Conservation (phyloP, 2,888 invertebrate species). For the Plebejus anna region DNA sequence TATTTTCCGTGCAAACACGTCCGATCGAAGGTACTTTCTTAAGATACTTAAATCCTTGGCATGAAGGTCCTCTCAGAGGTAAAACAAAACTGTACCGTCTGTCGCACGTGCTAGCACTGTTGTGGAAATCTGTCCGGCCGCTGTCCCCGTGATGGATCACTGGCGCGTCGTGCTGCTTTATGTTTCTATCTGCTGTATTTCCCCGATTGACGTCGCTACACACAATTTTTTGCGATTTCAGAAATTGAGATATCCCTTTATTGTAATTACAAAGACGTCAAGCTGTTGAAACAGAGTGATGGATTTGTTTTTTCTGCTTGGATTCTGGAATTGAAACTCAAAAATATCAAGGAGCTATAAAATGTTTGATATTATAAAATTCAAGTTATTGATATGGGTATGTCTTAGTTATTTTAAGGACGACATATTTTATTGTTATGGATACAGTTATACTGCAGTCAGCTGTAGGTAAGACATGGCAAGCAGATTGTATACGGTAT, state of each 20-base stretch:
- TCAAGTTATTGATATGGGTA: no score
- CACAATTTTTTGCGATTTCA: constrained; percentile 41
- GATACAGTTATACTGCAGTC: no score
- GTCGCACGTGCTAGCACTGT: constrained; percentile 35
- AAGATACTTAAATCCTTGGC: neutral
- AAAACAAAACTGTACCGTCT: neutral
- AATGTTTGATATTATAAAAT: no score
- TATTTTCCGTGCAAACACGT: no score
- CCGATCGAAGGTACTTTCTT: no score
- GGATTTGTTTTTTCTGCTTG: constrained; percentile 10
- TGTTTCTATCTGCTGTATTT: constrained; percentile 43
- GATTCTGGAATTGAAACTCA: neutral
- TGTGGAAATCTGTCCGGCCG: constrained; percentile 44
- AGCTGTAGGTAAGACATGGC: no score
- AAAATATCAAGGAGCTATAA: no score
- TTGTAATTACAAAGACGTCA: constrained; percentile 22
- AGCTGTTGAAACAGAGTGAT: constrained; percentile 16
- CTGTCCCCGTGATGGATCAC: constrained; percentile 48
- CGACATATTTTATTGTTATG: no score
- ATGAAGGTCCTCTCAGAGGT: neutral
- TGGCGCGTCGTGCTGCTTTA: constrained; percentile 41
- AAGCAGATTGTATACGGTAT: no score
- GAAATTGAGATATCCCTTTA: constrained; percentile 38
- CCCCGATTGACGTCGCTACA: constrained; percentile 50
- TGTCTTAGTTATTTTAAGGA: no score